A percentile compares a stretch with the other conserved stretches of the same genome.
Evolutionary conservation across 2,113 vertebrate species (phyloP).

Genomic region (Siphamia tubifer): DNA sequence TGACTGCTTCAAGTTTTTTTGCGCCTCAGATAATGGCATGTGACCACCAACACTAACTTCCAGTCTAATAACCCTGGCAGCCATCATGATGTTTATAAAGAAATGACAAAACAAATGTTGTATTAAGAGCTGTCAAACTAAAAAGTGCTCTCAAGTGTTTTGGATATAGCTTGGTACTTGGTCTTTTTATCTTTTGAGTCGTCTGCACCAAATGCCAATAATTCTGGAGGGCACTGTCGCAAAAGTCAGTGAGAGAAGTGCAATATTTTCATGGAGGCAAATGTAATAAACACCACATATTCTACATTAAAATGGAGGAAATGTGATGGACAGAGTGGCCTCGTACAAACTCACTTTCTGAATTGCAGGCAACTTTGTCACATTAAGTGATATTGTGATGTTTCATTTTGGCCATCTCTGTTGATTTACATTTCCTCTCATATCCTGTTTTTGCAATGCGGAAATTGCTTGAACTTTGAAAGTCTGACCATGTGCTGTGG

Average conservation of each 20-base stretch:
- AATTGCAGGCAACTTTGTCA: neutral
- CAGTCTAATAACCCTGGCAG: neutral
- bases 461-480: constrained; percentile 20
- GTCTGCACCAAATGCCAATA: constrained; percentile 55
- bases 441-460: constrained; percentile 16
- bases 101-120: neutral
- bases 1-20: constrained; percentile 1
- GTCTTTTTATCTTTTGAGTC: constrained; percentile 30
- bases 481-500: neutral
- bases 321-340: constrained; percentile 4
- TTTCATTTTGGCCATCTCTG: neutral
- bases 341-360: constrained; percentile 11
- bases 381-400: neutral
- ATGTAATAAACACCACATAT: constrained; percentile 20
- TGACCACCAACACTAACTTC: neutral
- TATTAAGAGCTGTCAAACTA: no score
- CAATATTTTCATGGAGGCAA: constrained; percentile 19
- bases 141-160: no score
- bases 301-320: constrained; percentile 11
- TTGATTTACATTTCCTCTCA: constrained; percentile 5
- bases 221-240: constrained; percentile 34
- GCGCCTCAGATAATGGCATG: neutral
- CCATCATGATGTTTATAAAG: neutral
- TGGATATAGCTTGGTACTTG: constrained; percentile 29
- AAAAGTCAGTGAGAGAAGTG: constrained; percentile 42